Percentiles rank a stretch among this genome's conserved stretches.
Evolutionary conservation across 1,140 invertebrate genomes (phyloP).

Genomic region (Amphibalanus amphitrite): DNA sequence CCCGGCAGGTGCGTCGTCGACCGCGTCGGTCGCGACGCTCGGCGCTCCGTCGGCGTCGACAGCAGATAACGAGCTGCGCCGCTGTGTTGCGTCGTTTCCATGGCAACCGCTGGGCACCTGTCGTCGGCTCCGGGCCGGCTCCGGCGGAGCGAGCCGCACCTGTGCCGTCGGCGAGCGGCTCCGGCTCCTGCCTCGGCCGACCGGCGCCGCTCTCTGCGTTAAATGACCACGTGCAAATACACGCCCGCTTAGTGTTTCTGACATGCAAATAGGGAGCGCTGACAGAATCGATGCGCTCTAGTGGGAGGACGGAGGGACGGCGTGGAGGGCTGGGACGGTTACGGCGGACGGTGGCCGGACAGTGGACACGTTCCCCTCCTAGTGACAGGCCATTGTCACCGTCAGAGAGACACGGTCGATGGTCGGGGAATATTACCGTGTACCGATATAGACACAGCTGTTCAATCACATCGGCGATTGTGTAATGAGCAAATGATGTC

Average conservation of each 20-base stretch:
- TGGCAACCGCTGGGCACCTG: neutral
- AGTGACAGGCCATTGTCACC: too few relatives aligned
- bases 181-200: too few relatives aligned
- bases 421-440: too few relatives aligned
- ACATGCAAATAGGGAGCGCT: neutral
- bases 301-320: neutral
- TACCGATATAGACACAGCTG: too few relatives aligned
- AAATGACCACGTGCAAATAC: neutral
- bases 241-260: conserved; percentile 1
- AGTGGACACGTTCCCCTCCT: neutral
- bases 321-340: too few relatives aligned
- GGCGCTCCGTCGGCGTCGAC: neutral
- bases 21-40: too few relatives aligned
- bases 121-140: neutral
- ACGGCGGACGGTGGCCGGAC: too few relatives aligned
- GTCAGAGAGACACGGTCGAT: too few relatives aligned
- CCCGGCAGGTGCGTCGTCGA: neutral
- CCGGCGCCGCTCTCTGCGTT: neutral
- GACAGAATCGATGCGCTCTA: neutral
- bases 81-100: neutral
- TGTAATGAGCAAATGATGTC: too few relatives aligned
- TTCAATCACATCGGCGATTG: too few relatives aligned
- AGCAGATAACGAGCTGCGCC: neutral
- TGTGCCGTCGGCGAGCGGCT: neutral
- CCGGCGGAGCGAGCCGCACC: neutral